Evolutionary conservation across 2,888 invertebrate genomes (phyloP).

Genomic region (Palloptera scutellata): DNA sequence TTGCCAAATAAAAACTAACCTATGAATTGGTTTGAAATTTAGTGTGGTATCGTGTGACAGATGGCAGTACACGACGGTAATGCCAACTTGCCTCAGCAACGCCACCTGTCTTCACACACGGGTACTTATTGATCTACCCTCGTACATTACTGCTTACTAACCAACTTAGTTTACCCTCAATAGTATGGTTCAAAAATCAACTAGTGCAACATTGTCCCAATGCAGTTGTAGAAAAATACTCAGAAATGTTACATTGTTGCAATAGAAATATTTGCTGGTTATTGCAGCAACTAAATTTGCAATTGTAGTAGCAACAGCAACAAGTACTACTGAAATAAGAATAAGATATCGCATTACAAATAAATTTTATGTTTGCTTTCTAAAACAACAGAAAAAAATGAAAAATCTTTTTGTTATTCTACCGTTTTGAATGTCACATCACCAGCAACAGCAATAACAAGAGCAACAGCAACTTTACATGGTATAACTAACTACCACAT

Average conservation of each 20-base stretch:
- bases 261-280: background rate
- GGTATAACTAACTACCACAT: no score
- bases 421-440: no score
- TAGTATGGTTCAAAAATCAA: constrained; percentile 39
- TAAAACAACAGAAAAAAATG: background rate
- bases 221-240: constrained; percentile 2
- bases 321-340: background rate
- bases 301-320: constrained; percentile 10
- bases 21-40: no score
- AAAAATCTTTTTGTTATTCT: background rate
- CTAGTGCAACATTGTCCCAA: constrained; percentile 38
- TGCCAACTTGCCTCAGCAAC: no score
- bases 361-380: constrained; percentile 24
- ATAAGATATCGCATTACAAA: constrained; percentile 29
- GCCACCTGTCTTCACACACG: no score
- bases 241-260: background rate
- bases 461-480: background rate
- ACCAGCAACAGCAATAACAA: background rate
- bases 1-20: no score
- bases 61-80: no score
- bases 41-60: no score
- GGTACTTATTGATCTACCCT: no score
- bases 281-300: background rate
- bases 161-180: constrained; percentile 21
- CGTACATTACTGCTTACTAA: no score